Conservation (phyloP, 2,797 vertebrate genomes). For the Rhadinocentrus ornatus region DNA sequence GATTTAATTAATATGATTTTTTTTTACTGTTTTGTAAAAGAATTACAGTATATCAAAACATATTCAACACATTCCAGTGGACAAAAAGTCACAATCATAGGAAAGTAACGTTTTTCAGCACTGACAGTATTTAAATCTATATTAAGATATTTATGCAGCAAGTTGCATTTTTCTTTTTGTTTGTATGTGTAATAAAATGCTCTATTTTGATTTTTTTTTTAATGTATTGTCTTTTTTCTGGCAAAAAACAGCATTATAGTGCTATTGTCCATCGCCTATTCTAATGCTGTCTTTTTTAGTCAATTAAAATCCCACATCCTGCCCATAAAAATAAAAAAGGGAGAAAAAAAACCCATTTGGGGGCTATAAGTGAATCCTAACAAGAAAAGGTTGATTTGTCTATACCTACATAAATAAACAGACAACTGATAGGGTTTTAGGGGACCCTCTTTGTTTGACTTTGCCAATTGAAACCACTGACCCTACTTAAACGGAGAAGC, state of each 20-base stretch:
- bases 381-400: constrained; percentile 56
- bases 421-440: constrained; percentile 47
- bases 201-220: constrained; percentile 56
- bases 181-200: constrained; percentile 81
- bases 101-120: constrained; percentile 68
- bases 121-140: constrained; percentile 78
- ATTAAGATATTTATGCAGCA: constrained; percentile 69
- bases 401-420: constrained; percentile 54
- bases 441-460: constrained; percentile 44
- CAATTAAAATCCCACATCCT: constrained; percentile 54
- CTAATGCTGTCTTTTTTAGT: constrained; percentile 30
- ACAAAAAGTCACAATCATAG: constrained; percentile 38
- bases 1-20: constrained; percentile 67
- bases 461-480: constrained; percentile 64
- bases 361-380: constrained; percentile 57
- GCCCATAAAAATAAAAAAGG: constrained; percentile 39
- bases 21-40: constrained; percentile 68
- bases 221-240: constrained; percentile 4
- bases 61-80: constrained; percentile 28
- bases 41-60: constrained; percentile 39
- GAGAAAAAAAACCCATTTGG: constrained; percentile 48
- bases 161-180: constrained; percentile 65
- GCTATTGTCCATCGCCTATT: constrained; percentile 27
- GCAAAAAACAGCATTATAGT: constrained; percentile 5
- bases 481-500: constrained; percentile 46